phyloP scores from a whole-genome alignment of 2,113 vertebrate species.

The Psittacula cyanocephala region DNA sequence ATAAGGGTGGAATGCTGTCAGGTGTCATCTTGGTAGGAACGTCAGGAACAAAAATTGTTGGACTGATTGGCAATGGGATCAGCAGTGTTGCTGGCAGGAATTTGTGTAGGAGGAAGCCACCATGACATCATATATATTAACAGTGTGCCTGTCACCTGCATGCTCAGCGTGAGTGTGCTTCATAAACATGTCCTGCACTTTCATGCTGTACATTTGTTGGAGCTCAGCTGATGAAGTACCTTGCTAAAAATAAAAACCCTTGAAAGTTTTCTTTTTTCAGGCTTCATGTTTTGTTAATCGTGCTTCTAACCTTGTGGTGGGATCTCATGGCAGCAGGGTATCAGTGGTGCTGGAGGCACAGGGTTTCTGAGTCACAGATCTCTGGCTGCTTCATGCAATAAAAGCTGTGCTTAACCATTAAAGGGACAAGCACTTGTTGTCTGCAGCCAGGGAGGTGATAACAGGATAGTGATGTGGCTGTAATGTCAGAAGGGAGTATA shows the following conservation, averaged over 20 bases:
- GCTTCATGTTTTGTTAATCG: background rate
- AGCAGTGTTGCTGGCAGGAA: background rate
- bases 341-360: accelerated
- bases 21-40: background rate
- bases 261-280: background rate
- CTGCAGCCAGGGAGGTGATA: background rate
- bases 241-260: background rate
- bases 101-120: background rate
- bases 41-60: background rate
- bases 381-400: background rate
- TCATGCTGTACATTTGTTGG: accelerated
- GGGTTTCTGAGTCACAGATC: background rate
- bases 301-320: background rate
- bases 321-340: background rate
- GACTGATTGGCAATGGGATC: background rate
- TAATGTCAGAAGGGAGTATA: background rate
- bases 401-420: background rate
- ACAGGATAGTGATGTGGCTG: background rate
- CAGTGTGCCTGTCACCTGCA: background rate
- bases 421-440: background rate
- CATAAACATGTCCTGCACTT: accelerated
- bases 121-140: accelerated
- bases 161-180: accelerated
- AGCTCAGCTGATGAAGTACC: background rate
- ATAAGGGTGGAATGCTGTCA: background rate